Evolutionary conservation across 2,888 invertebrate species (phyloP), one percentile per base, ranked within the genome.

Genomic region (Tricholauxania praeusta): DNA sequence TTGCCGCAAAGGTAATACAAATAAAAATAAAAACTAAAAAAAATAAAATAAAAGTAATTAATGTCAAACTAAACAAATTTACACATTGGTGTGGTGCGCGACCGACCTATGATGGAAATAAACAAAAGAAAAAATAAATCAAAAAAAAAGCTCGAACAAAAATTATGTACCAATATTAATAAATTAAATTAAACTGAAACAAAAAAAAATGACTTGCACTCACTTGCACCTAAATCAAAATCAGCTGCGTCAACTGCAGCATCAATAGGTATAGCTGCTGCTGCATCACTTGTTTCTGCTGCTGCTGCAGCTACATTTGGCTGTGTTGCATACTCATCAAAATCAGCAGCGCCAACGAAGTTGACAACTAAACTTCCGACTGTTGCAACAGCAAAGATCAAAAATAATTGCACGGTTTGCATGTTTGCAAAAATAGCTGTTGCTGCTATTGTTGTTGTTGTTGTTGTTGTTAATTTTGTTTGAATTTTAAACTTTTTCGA

Each of bases 331-430:
- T 74, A 72, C 73, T 80, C 77, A 70, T 77, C 57, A 67, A 73
- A 74, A 72, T 75, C 77, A 62, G 77, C 79, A 53, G 75, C 77
- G 32, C 67, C 70, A 28, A 28, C 28, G 3, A 28, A 28, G 28
- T 28, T 28, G 28, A 39, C 39, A 39, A 7, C 39, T 39, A 72
- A 78, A 83, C 83, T 83, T 83, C 85, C 84, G 83, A 84, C 79
- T 81, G 78, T 77, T 76, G 80, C 76, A 39, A 39, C 39, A 72
- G 79, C 77, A 72, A 77, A 81, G 77, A 81, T 78, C 77, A 81
- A 75, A 78, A 81, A 73, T 75, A 75, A 77, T 73, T 81, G 80
- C 84, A 84, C 84, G 39, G 12, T 77, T 78, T 78, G 51, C 73
- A 73, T 71, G 74, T 47, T 70, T 71, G 64, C 69, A 32, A 62